These are phyloP conservation scores for Tyrophagus putrescentiae DNA, from an alignment of 1,140 invertebrate species.

Conservation along the genomic window DNA sequence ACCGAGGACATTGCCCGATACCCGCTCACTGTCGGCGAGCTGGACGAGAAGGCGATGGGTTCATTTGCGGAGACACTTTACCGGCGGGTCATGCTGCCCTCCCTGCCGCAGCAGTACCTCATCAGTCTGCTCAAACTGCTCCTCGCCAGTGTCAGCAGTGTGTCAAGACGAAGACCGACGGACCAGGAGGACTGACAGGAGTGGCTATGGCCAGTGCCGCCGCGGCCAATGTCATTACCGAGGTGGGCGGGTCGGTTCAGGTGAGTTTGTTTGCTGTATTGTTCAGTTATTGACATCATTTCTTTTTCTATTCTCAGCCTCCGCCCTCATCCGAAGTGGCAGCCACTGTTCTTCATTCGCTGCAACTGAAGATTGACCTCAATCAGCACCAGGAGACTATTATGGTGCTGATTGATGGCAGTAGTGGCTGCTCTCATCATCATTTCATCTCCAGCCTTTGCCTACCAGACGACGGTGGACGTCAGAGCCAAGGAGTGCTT, in stretches of 20 bases:
- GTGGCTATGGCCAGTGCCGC: background rate
- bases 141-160: conserved; percentile 89
- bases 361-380: conserved; percentile 91
- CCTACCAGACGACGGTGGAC: too few species aligned
- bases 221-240: conserved; percentile 3
- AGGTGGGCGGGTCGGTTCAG: background rate
- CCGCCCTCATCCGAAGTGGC: conserved; percentile 97
- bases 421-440: too few species aligned
- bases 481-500: too few species aligned
- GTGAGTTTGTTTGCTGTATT: too few species aligned
- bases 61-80: conserved; percentile 71
- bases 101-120: conserved; percentile 89
- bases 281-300: too few species aligned
- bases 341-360: conserved; percentile 88
- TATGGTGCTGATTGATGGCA: too few species aligned
- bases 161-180: conserved; percentile 93
- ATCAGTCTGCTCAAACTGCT: conserved; percentile 93
- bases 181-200: conserved; percentile 33
- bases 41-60: conserved; percentile 13
- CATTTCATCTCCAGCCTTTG: too few species aligned
- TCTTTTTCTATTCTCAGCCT: too few species aligned
- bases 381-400: conserved; percentile 98
- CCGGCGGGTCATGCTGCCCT: conserved; percentile 75
- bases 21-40: conserved; percentile 33
- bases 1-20: conserved; percentile 41